Base-by-base conservation (phyloP, 2,888 invertebrate species). In the Hypomecis punctinalis region DNA sequence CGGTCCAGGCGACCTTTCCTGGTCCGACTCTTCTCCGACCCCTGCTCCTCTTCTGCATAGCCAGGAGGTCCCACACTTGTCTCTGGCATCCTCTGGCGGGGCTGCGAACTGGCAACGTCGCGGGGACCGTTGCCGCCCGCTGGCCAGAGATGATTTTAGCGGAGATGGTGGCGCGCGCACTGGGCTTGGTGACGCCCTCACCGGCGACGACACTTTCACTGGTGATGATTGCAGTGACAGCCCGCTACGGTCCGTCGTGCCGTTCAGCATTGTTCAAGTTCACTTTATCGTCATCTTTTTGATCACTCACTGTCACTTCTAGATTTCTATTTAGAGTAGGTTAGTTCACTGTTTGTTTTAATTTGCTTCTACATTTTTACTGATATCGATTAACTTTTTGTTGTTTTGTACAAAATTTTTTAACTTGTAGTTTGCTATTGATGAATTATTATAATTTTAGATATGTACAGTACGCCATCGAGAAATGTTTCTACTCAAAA, bases 61-160 rank as follows among this genome's bases (percentile, higher is more conserved):
- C 93, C 93, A 93, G 3, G 93, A 92, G 0, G 89, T 75, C 1
- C 93, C 93, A 68, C 93, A 93, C 71, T 91, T 93, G 63, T 92
- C 93, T 71, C 81, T 79, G 0, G 86, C 78, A 74, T 90, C 91
- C 57, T 92, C 93, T 0, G 76, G 78, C 0, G 91, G 90, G 0
- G 91, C 84, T 0, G 92, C 89, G 66, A 93, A 93, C 83, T 93
- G 93, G 67, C 93, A 93, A 49, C 86, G 80, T 23, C 90, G 74
- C 0, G 91, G 91, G 0, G 91, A 90, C 46, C 85, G 77, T 67
- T 85, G 84, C 57, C 85, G 80, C 0, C 89, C 88, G 7, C 68
- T 84, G 0, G 90, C 88, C 40, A 92, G 45, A 0, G 92, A 88
- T 0, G 90, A 90, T 64, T 93, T 93, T 0, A 92, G 71, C 6